Evolutionary conservation across 2,113 vertebrate species (phyloP), one percentile per base, ranked within the genome.

Genomic region (Mesembrinibis cayennensis): DNA sequence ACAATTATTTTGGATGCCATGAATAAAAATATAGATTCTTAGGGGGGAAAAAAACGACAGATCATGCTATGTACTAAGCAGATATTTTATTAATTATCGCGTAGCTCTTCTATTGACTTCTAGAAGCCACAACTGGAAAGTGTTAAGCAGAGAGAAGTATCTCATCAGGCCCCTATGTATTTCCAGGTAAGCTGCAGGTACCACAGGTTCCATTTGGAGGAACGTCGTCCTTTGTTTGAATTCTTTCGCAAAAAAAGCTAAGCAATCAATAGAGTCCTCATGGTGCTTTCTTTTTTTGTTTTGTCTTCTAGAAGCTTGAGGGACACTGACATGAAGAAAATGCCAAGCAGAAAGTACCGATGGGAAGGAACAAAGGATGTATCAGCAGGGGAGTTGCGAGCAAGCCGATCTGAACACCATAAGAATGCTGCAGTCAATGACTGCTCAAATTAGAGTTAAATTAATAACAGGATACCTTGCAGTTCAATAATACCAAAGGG

Each of bases 271-370:
- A 79, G 1, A 58, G 55, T 63, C 69, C 73, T 82, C 42, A 47
- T 2, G 11, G n/a, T 53, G 50, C 59, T 79, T 88, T 47, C 27
- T 86, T 80, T 61, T 72, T 85, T 63, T 55, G 22, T 70, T 93
- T 87, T 53, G n/a, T 72, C 72, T 92, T 69, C 36, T n/a, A 79
- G 77, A 90, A 90, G 77, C 73, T 89, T 79, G 92, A 80, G 90
- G 91, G 93, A 91, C 84, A 94, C 40, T 34, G 76, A 94, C 59
- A 92, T 23, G 52, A 96, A 89, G 82, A 91, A 96, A 96, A 84
- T 52, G 76, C 74, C 80, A 94, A 91, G 76, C 55, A 91, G 76
- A 90, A 95, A 74, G 77, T 78, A 76, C 72, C 29, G 72, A 69
- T 55, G 82, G 76, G 76, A 62, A 90, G 73, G 77, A 97, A 96